phyloP scores from a whole-genome alignment of 2,113 vertebrate species.

The Chloroceryle aenea region DNA sequence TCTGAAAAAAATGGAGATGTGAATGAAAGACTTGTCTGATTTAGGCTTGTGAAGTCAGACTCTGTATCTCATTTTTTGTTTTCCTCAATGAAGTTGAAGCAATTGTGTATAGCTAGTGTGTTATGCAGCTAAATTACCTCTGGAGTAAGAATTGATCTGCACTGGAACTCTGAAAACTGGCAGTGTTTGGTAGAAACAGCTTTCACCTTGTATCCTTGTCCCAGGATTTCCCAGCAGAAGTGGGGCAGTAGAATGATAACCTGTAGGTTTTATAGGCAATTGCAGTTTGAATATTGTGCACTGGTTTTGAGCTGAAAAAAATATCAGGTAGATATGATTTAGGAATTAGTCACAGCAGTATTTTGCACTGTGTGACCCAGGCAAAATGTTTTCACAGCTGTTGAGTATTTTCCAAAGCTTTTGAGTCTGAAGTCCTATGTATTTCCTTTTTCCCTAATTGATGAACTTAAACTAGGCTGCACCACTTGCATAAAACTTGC shows the following conservation, averaged over 20 bases:
- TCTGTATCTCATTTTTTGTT: background rate
- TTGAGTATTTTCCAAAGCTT: background rate
- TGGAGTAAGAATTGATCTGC: background rate
- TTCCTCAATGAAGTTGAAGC: background rate
- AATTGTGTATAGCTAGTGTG: fast-evolving
- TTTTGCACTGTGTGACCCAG: background rate
- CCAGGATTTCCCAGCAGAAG: background rate
- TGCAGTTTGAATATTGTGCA: background rate
- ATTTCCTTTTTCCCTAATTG: background rate
- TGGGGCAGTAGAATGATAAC: background rate
- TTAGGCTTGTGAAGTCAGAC: background rate
- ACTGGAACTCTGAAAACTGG: background rate
- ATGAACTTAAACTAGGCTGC: background rate
- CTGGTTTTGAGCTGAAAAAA: background rate
- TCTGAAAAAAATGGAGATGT: background rate
- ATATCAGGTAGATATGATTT: background rate
- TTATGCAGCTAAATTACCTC: background rate
- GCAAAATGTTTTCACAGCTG: background rate
- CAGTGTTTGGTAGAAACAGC: background rate
- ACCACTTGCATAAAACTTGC: background rate
- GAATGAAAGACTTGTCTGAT: background rate
- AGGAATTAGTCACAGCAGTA: background rate
- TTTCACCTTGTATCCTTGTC: background rate
- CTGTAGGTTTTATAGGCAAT: background rate
- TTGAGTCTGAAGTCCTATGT: background rate